phyloP scores from a whole-genome alignment of 1,140 invertebrate genomes.

The Maconellicoccus hirsutus region DNA sequence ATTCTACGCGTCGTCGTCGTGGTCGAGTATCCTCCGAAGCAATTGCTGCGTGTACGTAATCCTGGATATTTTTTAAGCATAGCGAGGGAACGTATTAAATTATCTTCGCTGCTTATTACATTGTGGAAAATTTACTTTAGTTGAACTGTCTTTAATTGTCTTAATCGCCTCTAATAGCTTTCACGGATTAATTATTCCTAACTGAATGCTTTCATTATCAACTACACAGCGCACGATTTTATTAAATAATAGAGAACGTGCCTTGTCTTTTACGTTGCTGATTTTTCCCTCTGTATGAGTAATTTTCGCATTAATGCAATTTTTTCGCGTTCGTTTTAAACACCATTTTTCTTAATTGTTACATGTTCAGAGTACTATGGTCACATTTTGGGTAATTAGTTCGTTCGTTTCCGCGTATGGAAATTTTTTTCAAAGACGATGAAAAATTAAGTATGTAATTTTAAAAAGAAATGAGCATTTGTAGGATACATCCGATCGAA shows the following conservation, averaged over 20 bases:
- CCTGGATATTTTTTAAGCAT: too few relatives aligned
- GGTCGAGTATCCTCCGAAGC: too few relatives aligned
- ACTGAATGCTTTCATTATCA: background rate
- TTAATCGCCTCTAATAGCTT: slow-evolving; percentile 1
- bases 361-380: too few relatives aligned
- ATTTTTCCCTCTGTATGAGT: background rate
- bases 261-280: background rate
- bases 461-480: too few relatives aligned
- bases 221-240: background rate
- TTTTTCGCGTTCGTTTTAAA: background rate
- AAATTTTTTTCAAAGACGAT: too few relatives aligned
- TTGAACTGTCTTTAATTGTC: background rate
- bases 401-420: too few relatives aligned
- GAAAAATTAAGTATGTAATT: too few relatives aligned
- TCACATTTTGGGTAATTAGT: too few relatives aligned
- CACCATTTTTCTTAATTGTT: too few relatives aligned
- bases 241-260: background rate
- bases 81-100: background rate
- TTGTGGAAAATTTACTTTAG: background rate
- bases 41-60: too few relatives aligned
- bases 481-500: too few relatives aligned
- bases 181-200: slow-evolving; percentile 4
- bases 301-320: slow-evolving; percentile 5
- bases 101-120: background rate
- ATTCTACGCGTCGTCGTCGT: too few relatives aligned